Conservation (phyloP, 1,140 invertebrate species). For the Carcinoscorpius rotundicauda region DNA sequence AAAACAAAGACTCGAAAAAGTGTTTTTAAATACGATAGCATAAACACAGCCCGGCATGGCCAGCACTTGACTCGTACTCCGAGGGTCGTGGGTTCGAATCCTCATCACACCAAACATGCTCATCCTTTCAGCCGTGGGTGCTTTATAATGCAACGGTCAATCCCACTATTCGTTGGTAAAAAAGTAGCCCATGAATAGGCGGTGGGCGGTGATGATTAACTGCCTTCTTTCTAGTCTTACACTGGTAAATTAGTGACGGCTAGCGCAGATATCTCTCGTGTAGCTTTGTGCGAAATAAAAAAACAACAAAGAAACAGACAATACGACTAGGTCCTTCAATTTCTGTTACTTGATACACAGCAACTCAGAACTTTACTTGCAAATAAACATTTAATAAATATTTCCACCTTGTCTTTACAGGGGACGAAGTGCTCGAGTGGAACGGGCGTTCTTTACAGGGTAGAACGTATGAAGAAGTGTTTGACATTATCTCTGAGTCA, state of each 20-base stretch:
- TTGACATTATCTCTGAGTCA: conserved; percentile 85
- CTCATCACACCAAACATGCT: too few species aligned
- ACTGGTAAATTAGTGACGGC: not conserved
- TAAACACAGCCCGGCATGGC: too few species aligned
- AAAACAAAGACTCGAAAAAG: too few species aligned
- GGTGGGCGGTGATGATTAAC: too few species aligned
- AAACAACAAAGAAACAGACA: not conserved
- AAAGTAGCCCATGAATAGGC: too few species aligned
- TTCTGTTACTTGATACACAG: not conserved
- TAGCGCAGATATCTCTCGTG: not conserved
- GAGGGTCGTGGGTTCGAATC: too few species aligned
- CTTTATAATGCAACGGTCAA: too few species aligned
- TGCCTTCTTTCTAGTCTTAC: not conserved
- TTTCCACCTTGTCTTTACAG: conserved; percentile 39
- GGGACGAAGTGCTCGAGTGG: conserved; percentile 97
- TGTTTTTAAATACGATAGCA: too few species aligned
- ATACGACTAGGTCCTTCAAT: not conserved
- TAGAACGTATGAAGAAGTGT: conserved; percentile 83
- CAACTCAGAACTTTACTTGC: not conserved
- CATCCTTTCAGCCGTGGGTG: too few species aligned
- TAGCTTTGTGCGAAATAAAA: not conserved
- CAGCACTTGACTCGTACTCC: too few species aligned
- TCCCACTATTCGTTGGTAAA: too few species aligned
- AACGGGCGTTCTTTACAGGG: conserved; percentile 80
- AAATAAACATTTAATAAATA: not conserved